phyloP scores from a whole-genome alignment of 2,113 vertebrate species.

The Corydoras sp. region DNA sequence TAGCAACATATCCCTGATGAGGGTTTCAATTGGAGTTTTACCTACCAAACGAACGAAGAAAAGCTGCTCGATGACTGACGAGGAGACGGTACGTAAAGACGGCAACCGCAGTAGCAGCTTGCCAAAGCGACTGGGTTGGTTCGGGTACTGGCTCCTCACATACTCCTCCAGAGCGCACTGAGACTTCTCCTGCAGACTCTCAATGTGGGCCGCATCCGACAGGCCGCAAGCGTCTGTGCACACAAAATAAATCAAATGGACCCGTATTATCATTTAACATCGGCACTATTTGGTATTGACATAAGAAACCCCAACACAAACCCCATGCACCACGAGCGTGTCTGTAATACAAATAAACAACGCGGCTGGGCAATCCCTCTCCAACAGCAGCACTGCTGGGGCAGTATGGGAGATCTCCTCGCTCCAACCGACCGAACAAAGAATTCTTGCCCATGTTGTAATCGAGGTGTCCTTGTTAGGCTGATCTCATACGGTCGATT shows the following conservation, averaged over 20 bases:
- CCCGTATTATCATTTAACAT: slow-evolving; percentile 60
- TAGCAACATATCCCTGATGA: slow-evolving; percentile 99
- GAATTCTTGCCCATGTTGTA: slow-evolving; percentile 39
- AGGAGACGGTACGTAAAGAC: slow-evolving; percentile 92
- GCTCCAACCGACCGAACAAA: slow-evolving; percentile 47
- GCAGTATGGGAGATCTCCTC: slow-evolving; percentile 41
- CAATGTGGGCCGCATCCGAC: slow-evolving; percentile 96
- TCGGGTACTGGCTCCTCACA: slow-evolving; percentile 95
- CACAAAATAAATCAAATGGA: slow-evolving; percentile 32
- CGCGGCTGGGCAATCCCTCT: slow-evolving; percentile 25
- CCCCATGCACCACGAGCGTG: slow-evolving; percentile 61
- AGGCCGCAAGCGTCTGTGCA: slow-evolving; percentile 91
- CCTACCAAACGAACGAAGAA: slow-evolving; percentile 99
- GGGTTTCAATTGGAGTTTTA: slow-evolving; percentile 99
- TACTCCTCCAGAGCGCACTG: slow-evolving; percentile 97
- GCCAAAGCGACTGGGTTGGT: slow-evolving; percentile 97
- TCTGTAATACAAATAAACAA: slow-evolving; percentile 64
- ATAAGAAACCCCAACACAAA: slow-evolving; percentile 64
- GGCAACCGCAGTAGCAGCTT: slow-evolving; percentile 94
- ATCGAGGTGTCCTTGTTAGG: slow-evolving; percentile 22
- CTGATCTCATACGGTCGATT: not conserved
- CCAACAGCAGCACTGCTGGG: slow-evolving; percentile 29
- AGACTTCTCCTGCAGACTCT: slow-evolving; percentile 96
- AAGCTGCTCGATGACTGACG: slow-evolving; percentile 97
- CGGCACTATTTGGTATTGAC: slow-evolving; percentile 60